Conservation (phyloP, 2,888 invertebrate species). For the Caenorhabditis angaria region DNA sequence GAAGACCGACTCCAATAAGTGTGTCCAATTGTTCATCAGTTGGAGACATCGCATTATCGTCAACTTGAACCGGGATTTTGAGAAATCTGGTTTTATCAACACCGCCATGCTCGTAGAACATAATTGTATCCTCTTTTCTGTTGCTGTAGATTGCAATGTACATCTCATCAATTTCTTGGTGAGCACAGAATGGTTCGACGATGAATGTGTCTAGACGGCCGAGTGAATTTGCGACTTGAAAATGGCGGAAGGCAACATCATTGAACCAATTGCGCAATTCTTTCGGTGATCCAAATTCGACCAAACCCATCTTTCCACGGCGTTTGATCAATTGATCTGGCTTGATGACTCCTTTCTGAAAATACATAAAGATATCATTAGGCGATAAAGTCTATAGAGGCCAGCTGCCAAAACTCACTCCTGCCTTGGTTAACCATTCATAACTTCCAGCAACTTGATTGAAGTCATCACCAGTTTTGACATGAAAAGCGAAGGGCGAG, state of each 20-base stretch:
- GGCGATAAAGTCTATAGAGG: no score
- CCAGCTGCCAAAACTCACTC: no score
- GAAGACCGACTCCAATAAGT: slow-evolving; percentile 22
- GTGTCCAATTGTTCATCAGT: slow-evolving; percentile 30
- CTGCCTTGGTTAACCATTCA: slow-evolving; percentile 61
- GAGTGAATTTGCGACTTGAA: slow-evolving; percentile 82
- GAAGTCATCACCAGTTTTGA: slow-evolving; percentile 60
- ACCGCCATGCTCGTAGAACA: slow-evolving; percentile 95
- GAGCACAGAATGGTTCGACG: slow-evolving; percentile 89
- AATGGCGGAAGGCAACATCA: slow-evolving; percentile 77
- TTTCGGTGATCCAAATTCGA: slow-evolving; percentile 89
- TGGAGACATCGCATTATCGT: slow-evolving; percentile 54
- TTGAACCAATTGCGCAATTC: slow-evolving; percentile 86
- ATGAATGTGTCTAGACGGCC: slow-evolving; percentile 93
- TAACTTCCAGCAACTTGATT: slow-evolving; percentile 47
- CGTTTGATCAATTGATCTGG: slow-evolving; percentile 98
- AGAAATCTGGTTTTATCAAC: slow-evolving; percentile 79
- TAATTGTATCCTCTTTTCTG: slow-evolving; percentile 87
- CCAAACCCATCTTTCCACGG: slow-evolving; percentile 93
- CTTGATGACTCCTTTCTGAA: slow-evolving; percentile 91
- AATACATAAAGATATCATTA: not conserved
- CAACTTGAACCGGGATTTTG: slow-evolving; percentile 57
- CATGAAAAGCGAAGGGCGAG: slow-evolving; percentile 60
- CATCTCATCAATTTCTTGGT: slow-evolving; percentile 81
- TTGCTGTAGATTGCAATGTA: slow-evolving; percentile 89